Evolutionary conservation across 1,140 invertebrate genomes (phyloP).

Genomic region (Reticulitermes speratus): DNA sequence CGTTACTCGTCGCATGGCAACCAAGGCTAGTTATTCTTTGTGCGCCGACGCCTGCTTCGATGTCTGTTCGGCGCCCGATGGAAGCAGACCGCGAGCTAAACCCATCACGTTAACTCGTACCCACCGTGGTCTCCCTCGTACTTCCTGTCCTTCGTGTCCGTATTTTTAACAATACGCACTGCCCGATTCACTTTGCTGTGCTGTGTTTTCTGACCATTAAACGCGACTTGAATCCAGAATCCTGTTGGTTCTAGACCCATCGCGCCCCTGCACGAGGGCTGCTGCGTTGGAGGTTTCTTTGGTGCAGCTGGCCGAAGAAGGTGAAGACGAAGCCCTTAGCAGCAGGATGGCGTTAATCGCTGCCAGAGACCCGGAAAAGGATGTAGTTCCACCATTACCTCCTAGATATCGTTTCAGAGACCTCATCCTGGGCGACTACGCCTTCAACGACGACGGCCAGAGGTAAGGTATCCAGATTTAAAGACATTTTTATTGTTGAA

Average conservation of each 20-base stretch:
- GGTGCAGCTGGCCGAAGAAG: background rate
- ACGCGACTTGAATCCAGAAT: background rate
- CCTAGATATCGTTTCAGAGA: constrained; percentile 73
- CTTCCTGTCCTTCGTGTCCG: background rate
- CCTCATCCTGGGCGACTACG: constrained; percentile 74
- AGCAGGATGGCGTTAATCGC: constrained; percentile 1
- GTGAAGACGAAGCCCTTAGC: background rate
- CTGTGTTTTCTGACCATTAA: background rate
- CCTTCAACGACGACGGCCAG: constrained; percentile 73
- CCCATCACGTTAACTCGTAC: background rate
- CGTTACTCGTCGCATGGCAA: background rate
- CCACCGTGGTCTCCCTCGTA: too few relatives aligned
- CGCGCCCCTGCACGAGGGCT: background rate
- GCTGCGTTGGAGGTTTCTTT: background rate
- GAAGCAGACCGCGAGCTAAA: background rate
- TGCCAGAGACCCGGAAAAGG: constrained; percentile 25
- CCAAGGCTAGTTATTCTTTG: background rate
- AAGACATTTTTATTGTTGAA: background rate
- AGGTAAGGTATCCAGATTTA: constrained; percentile 54
- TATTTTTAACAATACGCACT: background rate
- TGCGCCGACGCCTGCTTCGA: background rate
- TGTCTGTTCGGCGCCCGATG: background rate
- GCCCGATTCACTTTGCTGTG: background rate
- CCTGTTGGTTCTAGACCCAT: background rate
- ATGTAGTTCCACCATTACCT: constrained; percentile 41